phyloP scores from a whole-genome alignment of 1,140 invertebrate species.

The Pseudomyrmex dendroicus region DNA sequence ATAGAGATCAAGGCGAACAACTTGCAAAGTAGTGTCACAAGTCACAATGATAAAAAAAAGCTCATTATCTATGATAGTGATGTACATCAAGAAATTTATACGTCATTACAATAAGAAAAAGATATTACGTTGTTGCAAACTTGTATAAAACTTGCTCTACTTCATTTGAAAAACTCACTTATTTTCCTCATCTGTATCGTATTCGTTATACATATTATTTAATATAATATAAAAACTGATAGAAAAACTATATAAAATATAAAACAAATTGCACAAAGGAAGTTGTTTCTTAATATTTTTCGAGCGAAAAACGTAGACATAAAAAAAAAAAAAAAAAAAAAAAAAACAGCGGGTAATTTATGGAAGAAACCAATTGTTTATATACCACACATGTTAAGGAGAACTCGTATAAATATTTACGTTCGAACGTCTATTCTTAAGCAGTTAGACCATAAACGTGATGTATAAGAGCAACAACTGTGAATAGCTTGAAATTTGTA shows the following conservation, averaged over 20 bases:
- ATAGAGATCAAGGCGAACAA: slow-evolving; percentile 31
- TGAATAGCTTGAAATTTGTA: slow-evolving; percentile 6
- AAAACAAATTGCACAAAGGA: slow-evolving; percentile 3
- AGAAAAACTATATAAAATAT: slow-evolving; percentile 8
- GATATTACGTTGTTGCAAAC: background rate
- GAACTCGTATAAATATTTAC: slow-evolving; percentile 53
- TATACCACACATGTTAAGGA: slow-evolving; percentile 20
- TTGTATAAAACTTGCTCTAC: too few species aligned
- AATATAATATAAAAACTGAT: background rate
- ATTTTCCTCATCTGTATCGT: too few species aligned
- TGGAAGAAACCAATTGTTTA: slow-evolving; percentile 6
- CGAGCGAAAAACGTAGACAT: background rate
- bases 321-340: background rate
- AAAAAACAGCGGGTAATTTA: background rate
- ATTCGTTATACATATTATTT: too few species aligned
- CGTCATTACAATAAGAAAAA: background rate
- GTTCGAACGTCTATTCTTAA: slow-evolving; percentile 41
- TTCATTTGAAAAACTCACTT: too few species aligned
- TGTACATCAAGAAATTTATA: background rate
- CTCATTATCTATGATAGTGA: background rate
- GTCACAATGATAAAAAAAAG: slow-evolving; percentile 11
- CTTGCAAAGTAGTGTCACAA: background rate
- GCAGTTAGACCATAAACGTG: slow-evolving; percentile 35
- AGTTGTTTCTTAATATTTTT: slow-evolving; percentile 13
- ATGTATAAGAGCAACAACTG: slow-evolving; percentile 41